phyloP scores from a whole-genome alignment of 2,888 invertebrate species.

The Alentia gelatinosa region DNA sequence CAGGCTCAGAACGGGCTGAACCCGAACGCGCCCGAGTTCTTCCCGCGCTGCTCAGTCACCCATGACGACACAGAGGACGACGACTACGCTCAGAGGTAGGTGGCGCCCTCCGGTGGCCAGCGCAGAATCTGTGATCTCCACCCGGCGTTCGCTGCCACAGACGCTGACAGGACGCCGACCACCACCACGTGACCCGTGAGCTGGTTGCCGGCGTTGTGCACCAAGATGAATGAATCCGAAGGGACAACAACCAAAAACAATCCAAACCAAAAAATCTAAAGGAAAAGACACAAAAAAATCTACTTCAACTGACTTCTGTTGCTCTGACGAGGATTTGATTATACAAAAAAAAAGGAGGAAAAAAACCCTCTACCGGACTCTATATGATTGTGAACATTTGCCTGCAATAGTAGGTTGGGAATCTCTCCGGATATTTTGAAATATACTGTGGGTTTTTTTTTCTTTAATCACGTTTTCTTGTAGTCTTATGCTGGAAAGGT shows the following conservation, averaged over 20 bases:
- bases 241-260: too few relatives aligned
- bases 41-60: conserved; percentile 64
- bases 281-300: too few relatives aligned
- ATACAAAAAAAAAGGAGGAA: background rate
- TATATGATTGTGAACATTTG: too few relatives aligned
- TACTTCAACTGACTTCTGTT: conserved; percentile 36
- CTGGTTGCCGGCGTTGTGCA: too few relatives aligned
- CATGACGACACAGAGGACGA: background rate
- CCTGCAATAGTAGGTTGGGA: too few relatives aligned
- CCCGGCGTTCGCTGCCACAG: background rate
- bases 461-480: too few relatives aligned
- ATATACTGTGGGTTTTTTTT: background rate
- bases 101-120: background rate
- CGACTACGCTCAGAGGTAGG: conserved; percentile 32
- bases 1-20: conserved; percentile 74
- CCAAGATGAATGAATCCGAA: too few relatives aligned
- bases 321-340: too few relatives aligned
- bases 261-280: too few relatives aligned
- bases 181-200: background rate
- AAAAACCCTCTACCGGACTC: background rate
- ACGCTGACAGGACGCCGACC: background rate
- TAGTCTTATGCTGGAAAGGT: background rate
- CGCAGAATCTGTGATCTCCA: conserved; percentile 36
- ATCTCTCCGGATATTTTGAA: background rate
- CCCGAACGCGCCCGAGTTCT: conserved; percentile 77